A percentile compares a stretch with the other conserved stretches of the same genome.
Evolutionary conservation across 2,888 invertebrate genomes (phyloP).

Genomic region (Drosophila colorata): DNA sequence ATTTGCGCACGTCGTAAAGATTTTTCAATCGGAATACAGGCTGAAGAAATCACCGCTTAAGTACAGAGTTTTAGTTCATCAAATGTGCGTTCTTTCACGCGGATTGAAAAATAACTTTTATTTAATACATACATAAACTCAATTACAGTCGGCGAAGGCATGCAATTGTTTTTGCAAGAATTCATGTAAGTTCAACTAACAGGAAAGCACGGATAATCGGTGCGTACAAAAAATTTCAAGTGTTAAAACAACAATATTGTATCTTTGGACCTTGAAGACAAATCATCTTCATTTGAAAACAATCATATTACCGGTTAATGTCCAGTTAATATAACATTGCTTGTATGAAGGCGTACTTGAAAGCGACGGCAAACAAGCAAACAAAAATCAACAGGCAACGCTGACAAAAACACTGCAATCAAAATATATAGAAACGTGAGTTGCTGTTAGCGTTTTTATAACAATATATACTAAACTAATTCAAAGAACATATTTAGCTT

Average conservation of each 20-base stretch:
- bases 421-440: conserved; percentile 36
- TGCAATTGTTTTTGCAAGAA: conserved; percentile 9
- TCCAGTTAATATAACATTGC: conserved; percentile 13
- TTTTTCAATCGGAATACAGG: not conserved
- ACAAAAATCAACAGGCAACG: conserved; percentile 11
- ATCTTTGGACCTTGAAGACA: conserved; percentile 1
- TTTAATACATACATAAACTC: conserved; percentile 13
- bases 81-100: conserved; percentile 4
- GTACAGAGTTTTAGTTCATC: conserved; percentile 14
- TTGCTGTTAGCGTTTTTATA: not conserved
- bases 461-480: conserved; percentile 10
- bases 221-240: conserved; percentile 3
- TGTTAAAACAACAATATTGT: conserved; percentile 2
- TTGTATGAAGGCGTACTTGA: conserved; percentile 18
- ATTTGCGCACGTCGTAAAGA: not conserved
- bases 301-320: conserved; percentile 7
- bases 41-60: conserved; percentile 19
- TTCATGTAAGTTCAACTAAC: conserved; percentile 4
- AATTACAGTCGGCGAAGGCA: conserved; percentile 8
- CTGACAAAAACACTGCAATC: conserved; percentile 17
- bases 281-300: conserved; percentile 11
- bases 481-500: conserved; percentile 27
- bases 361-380: conserved; percentile 10
- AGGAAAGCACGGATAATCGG: not conserved
- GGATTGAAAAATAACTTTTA: conserved; percentile 12